phyloP scores from a whole-genome alignment of 2,888 invertebrate genomes.

The Peribatodes rhomboidaria region DNA sequence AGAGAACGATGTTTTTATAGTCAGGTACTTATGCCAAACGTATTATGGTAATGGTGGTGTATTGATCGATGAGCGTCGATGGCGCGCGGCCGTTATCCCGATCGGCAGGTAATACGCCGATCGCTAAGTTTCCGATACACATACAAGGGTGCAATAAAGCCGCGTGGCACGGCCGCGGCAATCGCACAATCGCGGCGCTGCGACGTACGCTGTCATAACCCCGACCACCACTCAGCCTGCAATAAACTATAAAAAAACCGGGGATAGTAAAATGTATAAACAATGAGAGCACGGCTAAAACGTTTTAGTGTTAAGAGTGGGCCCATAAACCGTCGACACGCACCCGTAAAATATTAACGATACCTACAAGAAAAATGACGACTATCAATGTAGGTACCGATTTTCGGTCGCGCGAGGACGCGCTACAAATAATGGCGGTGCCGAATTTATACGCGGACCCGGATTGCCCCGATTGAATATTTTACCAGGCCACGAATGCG shows the following conservation, averaged over 20 bases:
- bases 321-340: slow-evolving; percentile 85
- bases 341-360: slow-evolving; percentile 86
- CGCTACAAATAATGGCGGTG: slow-evolving; percentile 84
- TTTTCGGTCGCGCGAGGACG: slow-evolving; percentile 83
- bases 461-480: slow-evolving; percentile 86
- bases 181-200: slow-evolving; percentile 68
- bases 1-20: slow-evolving; percentile 30
- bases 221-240: slow-evolving; percentile 74
- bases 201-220: slow-evolving; percentile 74
- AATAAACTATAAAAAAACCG: slow-evolving; percentile 81
- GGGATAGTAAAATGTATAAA: slow-evolving; percentile 85
- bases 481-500: slow-evolving; percentile 85
- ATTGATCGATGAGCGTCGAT: slow-evolving; percentile 38
- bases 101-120: slow-evolving; percentile 56
- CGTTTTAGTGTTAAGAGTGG: slow-evolving; percentile 86
- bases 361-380: slow-evolving; percentile 85
- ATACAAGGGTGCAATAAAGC: slow-evolving; percentile 72
- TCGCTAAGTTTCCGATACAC: slow-evolving; percentile 62
- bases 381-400: slow-evolving; percentile 84
- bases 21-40: slow-evolving; percentile 4
- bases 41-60: slow-evolving; percentile 29
- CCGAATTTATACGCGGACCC: slow-evolving; percentile 84
- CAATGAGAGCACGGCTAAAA: slow-evolving; percentile 84
- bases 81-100: slow-evolving; percentile 38
- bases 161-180: slow-evolving; percentile 73